Evolutionary conservation across 2,888 invertebrate species (phyloP).

Genomic region (Hirtodrosophila histrioides): DNA sequence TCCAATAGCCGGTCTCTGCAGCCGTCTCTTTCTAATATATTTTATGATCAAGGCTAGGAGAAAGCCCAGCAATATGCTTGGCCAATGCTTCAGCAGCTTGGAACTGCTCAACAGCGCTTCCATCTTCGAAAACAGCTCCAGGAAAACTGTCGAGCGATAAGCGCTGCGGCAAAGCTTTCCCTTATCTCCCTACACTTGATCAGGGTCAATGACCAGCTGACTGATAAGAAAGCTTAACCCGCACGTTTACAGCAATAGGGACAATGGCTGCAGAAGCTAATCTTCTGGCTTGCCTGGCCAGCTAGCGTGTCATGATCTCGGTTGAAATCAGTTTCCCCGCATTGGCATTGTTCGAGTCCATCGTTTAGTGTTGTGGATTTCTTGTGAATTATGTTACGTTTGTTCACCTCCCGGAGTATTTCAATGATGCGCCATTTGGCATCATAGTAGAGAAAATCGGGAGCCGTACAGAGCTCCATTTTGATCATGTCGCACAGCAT

Average conservation of each 20-base stretch:
- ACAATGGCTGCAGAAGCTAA: conserved; percentile 16
- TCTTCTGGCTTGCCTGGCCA: too few relatives aligned
- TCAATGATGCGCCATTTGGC: conserved; percentile 79
- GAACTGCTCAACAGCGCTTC: conserved; percentile 59
- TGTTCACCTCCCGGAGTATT: conserved; percentile 70
- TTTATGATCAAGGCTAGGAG: conserved; percentile 35
- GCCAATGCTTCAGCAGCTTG: conserved; percentile 60
- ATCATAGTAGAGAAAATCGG: conserved; percentile 72
- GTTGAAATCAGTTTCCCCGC: too few relatives aligned
- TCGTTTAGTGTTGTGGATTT: conserved; percentile 6
- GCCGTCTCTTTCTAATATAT: conserved; percentile 9
- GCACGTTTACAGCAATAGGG: conserved; percentile 6
- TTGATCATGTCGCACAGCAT: conserved; percentile 72
- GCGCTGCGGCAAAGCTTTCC: not conserved
- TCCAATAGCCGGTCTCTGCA: fast-evolving
- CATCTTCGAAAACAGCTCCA: conserved; percentile 22
- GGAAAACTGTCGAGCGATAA: conserved; percentile 33
- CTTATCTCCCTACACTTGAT: conserved; percentile 60
- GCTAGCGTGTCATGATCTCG: too few relatives aligned
- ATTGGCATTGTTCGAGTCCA: not conserved
- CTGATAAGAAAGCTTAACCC: conserved; percentile 34
- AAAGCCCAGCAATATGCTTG: conserved; percentile 46
- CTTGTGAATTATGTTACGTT: conserved; percentile 52
- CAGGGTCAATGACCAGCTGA: conserved; percentile 21
- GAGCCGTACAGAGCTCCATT: conserved; percentile 52